A percentile compares a stretch with the other conserved stretches of the same genome.
phyloP scores from a whole-genome alignment of 2,113 vertebrate species.

The Mormyrus iriodes region DNA sequence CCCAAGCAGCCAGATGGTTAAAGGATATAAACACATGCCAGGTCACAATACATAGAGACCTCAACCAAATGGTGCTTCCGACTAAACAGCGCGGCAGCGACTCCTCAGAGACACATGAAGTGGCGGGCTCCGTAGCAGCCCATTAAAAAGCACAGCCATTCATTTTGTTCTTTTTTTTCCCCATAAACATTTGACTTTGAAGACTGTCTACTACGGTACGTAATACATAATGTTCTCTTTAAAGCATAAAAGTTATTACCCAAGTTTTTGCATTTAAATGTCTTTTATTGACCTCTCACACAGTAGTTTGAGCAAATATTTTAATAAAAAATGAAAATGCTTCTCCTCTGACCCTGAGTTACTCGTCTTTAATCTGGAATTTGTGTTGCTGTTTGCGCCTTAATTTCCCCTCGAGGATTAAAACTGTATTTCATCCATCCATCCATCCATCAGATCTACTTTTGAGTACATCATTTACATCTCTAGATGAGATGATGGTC shows the following conservation, averaged over 20 bases:
- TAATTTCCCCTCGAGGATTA: background rate
- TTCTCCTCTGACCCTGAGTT: background rate
- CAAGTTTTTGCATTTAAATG: background rate
- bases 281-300: background rate
- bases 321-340: background rate
- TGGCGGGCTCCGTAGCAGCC: too few species aligned
- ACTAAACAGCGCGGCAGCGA: slow-evolving; percentile 24
- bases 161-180: background rate
- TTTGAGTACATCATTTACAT: background rate
- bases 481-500: background rate
- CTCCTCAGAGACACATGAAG: slow-evolving; percentile 11
- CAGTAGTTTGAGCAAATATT: background rate
- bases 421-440: background rate
- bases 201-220: background rate
- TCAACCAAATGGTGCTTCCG: slow-evolving; percentile 37
- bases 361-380: background rate
- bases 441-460: background rate
- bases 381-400: background rate
- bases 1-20: slow-evolving; percentile 52
- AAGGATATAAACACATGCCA: slow-evolving; percentile 47
- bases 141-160: background rate
- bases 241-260: background rate
- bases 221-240: background rate
- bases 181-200: slow-evolving; percentile 14
- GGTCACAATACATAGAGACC: slow-evolving; percentile 42